Percentiles rank a stretch among this genome's conserved stretches.
These are phyloP conservation scores for Mythimna lalbum DNA, from an alignment of 2,888 invertebrate species.

Conservation along the genomic window DNA sequence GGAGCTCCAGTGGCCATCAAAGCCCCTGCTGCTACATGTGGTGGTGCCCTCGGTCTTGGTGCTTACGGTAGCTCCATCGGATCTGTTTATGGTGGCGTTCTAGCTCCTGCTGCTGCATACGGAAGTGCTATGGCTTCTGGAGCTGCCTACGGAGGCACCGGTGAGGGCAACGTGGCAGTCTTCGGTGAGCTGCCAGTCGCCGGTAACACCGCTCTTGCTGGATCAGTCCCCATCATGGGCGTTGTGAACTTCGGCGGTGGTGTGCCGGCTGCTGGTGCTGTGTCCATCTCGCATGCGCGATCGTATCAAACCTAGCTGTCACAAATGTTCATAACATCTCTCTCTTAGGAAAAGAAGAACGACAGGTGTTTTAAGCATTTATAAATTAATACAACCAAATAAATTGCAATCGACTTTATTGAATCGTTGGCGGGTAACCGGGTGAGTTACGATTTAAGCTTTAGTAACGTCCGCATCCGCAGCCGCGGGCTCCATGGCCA, in stretches of 20 bases:
- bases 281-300: not conserved
- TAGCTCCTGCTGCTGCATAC: conserved; percentile 10
- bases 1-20: not conserved
- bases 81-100: conserved; percentile 1
- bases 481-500: conserved; percentile 21
- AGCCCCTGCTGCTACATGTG: conserved; percentile 11
- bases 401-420: no score
- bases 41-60: conserved; percentile 9
- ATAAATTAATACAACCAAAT: no score
- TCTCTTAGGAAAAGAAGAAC: no score
- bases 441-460: no score
- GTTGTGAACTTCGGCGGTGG: conserved; percentile 56
- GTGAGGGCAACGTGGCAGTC: conserved; percentile 52
- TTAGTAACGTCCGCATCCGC: conserved; percentile 10
- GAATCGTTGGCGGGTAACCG: not conserved
- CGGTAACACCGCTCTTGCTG: conserved; percentile 60
- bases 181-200: conserved; percentile 27
- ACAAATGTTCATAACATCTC: no score
- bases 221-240: conserved; percentile 69
- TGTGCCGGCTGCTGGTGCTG: not conserved
- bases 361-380: no score
- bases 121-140: not conserved
- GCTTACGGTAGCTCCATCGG: not conserved
- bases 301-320: no score
- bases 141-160: conserved; percentile 45